These are phyloP conservation scores for Nicator chloris DNA, from an alignment of 2,113 vertebrate species.

Conservation along the genomic window DNA sequence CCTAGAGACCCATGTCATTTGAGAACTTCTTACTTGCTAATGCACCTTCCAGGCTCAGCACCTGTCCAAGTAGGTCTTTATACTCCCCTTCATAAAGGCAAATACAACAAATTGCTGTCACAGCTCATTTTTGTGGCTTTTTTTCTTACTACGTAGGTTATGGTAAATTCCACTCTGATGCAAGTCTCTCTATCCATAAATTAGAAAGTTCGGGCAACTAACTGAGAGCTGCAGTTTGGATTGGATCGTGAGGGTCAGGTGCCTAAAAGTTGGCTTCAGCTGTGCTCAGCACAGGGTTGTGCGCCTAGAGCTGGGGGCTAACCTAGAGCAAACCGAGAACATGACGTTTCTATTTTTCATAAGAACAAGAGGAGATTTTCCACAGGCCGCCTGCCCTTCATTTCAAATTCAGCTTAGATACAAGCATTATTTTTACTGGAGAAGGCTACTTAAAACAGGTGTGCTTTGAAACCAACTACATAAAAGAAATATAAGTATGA, in stretches of 20 bases:
- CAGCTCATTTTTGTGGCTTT: background rate
- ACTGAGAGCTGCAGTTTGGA: background rate
- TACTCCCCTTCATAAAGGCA: background rate
- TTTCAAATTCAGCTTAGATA: background rate
- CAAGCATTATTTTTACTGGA: background rate
- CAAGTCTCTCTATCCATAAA: background rate
- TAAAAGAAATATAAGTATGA: background rate
- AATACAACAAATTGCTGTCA: background rate
- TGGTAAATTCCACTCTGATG: background rate
- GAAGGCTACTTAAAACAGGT: background rate
- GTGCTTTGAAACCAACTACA: background rate
- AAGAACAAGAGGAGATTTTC: background rate
- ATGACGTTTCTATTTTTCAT: background rate
- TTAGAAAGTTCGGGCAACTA: background rate
- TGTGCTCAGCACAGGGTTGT: rapidly evolving
- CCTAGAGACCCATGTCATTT: background rate
- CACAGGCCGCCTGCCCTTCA: background rate
- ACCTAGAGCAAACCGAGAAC: background rate
- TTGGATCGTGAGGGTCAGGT: background rate
- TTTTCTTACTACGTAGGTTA: background rate
- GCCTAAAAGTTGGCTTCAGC: background rate
- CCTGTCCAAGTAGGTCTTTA: background rate
- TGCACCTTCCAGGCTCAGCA: background rate
- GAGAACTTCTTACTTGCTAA: background rate
- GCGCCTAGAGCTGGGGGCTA: background rate